These are phyloP conservation scores for Octodon degus DNA, from an alignment of 2,113 vertebrate species.

Conservation along the genomic window DNA sequence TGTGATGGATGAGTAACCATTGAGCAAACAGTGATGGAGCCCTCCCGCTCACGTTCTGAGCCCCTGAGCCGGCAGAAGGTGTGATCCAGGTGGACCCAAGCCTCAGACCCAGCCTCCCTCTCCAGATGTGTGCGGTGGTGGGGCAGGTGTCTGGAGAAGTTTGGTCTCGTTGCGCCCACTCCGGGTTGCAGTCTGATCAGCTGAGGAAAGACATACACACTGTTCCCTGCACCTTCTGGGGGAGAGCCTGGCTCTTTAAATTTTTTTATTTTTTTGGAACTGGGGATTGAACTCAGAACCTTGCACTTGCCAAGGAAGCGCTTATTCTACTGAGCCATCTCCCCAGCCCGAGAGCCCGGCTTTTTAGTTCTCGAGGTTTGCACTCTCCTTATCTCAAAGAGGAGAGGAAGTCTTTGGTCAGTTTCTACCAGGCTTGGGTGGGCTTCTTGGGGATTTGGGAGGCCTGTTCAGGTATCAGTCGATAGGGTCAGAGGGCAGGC, in stretches of 20 bases:
- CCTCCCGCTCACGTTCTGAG: neutral
- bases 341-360: neutral
- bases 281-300: too few species aligned
- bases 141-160: neutral
- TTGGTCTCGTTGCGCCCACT: neutral
- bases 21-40: neutral
- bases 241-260: neutral
- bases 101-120: neutral
- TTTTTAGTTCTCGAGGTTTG: constrained; percentile 55
- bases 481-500: neutral
- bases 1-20: constrained; percentile 38
- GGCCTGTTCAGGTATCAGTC: neutral
- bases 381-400: constrained; percentile 42
- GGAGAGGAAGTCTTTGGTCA: constrained; percentile 54
- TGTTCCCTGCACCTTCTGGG: constrained; percentile 34
- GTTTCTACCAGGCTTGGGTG: constrained; percentile 38
- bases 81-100: neutral
- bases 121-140: too few species aligned
- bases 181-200: constrained; percentile 22
- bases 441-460: constrained; percentile 40
- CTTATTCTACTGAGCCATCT: too few species aligned
- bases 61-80: neutral
- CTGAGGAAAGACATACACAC: neutral
- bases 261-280: neutral
- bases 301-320: too few species aligned